Base-by-base conservation (phyloP, 2,797 vertebrate species). In the Bradypodion ventrale region DNA sequence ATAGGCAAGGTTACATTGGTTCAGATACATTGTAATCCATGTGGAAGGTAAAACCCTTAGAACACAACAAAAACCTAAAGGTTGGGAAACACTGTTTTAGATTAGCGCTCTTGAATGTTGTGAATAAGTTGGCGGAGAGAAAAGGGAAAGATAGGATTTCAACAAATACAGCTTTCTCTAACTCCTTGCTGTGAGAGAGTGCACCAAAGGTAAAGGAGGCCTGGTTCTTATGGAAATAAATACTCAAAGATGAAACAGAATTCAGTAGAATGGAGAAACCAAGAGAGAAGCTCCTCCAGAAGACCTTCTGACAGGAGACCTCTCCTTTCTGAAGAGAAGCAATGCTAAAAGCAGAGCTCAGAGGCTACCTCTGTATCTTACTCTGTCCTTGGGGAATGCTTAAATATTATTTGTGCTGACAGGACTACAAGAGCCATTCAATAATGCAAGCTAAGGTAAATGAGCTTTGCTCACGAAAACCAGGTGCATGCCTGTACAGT, bases 341-440 rank as follows among this genome's bases (percentile, higher is more conserved):
- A 87, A 90, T 90, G 90, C 87, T 85, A 91, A 87, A 80, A 88
- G 83, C 3, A 83, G 77, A 83, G 77, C 84, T 91, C 90, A 75
- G 1, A 63, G 88, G 27, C 69, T 63, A 66, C 74, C 81, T 87
- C 85, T 90, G 29, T 49, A 85, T 75, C 85, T 91, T 85, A 59
- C 84, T 78, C 80, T 86, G 89, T 92, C 85, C 83, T 87, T 86
- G 86, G 82, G 60, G 91, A 85, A 46, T 82, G n/a, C 84, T 87
- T 88, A 89, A 92, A 82, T 82, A 91, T 32, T 25, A 86, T 75
- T 69, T 75, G 73, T 89, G 88, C 81, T 87, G 88, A 92, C 80
- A 84, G 85, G 85, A 88, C 73, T 84, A 42, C 80, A 87, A 75
- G 52, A 88, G 85, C 83, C 63, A 89, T 86, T 65, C 3, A 40